phyloP scores from a whole-genome alignment of 2,797 vertebrate species.

The Ptychobarbus kaznakovi region DNA sequence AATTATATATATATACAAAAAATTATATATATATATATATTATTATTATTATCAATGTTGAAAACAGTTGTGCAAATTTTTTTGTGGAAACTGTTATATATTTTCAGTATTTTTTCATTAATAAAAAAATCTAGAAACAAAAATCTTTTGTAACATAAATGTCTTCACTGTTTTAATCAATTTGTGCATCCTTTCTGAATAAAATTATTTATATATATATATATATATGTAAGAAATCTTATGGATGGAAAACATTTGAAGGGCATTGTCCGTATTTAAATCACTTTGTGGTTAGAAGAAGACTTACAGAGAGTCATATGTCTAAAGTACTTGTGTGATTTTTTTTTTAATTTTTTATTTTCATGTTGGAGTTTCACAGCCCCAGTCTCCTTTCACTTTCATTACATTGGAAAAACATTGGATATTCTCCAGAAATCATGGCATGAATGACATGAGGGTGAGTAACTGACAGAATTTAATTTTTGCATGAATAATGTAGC shows the following conservation, averaged over 20 bases:
- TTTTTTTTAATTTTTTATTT: neutral
- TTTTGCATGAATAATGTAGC: neutral
- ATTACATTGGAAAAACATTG: neutral
- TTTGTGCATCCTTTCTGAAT: neutral
- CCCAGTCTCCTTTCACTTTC: neutral
- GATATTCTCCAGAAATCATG: neutral
- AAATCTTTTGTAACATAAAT: neutral
- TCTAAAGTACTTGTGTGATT: neutral
- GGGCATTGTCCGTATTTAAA: neutral
- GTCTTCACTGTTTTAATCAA: neutral
- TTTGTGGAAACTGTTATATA: neutral
- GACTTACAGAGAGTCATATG: no score
- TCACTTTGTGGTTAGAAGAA: neutral
- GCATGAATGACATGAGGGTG: neutral
- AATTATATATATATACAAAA: no score
- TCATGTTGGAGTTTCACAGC: neutral
- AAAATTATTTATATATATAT: neutral
- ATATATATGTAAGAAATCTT: no score
- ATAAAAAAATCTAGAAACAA: neutral
- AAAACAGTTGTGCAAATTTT: neutral
- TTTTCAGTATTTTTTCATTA: neutral
- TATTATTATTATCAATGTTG: neutral
- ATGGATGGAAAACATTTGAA: neutral
- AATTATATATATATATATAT: no score
- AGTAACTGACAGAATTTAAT: neutral